phyloP scores from a whole-genome alignment of 2,888 invertebrate species.

The Flabesymbios commensalis region DNA sequence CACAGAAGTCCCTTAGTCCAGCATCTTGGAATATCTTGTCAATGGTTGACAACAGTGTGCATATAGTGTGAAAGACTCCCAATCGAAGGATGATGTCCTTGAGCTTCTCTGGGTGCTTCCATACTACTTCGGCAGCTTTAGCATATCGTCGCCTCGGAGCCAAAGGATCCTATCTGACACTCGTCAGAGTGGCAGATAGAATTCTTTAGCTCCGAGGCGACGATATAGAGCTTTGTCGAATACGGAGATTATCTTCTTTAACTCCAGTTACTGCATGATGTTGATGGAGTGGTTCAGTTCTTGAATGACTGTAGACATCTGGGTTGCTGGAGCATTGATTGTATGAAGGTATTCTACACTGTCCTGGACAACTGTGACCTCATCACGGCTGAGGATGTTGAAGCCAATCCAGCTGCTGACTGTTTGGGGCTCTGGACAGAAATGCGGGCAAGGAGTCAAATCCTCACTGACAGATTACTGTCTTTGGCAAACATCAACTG shows the following conservation, averaged over 20 bases:
- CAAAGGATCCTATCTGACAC: too few relatives aligned
- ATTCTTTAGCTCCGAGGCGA: too few relatives aligned
- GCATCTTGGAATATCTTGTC: slow-evolving; percentile 37
- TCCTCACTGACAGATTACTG: too few relatives aligned
- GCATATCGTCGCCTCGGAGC: too few relatives aligned
- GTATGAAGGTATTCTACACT: slow-evolving; percentile 16
- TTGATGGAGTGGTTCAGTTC: slow-evolving; percentile 12
- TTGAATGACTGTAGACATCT: slow-evolving; percentile 18
- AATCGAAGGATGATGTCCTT: slow-evolving; percentile 25
- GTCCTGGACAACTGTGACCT: slow-evolving; percentile 5
- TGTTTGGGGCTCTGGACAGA: too few relatives aligned
- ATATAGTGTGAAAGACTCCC: slow-evolving; percentile 34
- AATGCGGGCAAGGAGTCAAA: too few relatives aligned
- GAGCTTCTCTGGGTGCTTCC: slow-evolving; percentile 25
- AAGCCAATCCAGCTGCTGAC: slow-evolving; percentile 4
- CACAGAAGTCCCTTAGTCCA: slow-evolving; percentile 32
- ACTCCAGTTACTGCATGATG: slow-evolving; percentile 11
- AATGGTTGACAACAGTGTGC: slow-evolving; percentile 27
- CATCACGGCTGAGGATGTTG: background rate
- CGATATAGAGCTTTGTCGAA: too few relatives aligned
- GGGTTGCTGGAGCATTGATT: slow-evolving; percentile 17
- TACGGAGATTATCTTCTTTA: too few relatives aligned
- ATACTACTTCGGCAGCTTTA: slow-evolving; percentile 33
- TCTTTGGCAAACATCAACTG: too few relatives aligned
- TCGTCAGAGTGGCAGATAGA: too few relatives aligned